Evolutionary conservation across 2,113 vertebrate species (phyloP).

Genomic region (Sorex fumeus): DNA sequence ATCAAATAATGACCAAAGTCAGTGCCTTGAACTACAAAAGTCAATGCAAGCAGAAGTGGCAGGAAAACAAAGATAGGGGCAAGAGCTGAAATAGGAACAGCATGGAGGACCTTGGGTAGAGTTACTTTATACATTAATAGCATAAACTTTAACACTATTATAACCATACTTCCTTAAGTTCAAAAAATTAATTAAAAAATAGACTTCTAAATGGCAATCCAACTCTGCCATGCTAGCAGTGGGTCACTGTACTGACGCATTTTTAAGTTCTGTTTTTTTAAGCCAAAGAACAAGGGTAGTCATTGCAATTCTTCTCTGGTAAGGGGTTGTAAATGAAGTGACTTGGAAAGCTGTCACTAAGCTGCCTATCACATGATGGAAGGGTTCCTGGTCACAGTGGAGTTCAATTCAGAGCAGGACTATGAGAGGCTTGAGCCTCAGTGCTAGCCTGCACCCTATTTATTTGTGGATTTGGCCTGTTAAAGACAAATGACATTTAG

Average conservation of each 20-base stretch:
- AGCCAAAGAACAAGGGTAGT: background rate
- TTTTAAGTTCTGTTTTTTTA: background rate
- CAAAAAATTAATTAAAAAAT: too few relatives aligned
- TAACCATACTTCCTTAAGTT: too few relatives aligned
- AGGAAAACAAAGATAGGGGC: background rate
- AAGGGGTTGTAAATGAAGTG: background rate
- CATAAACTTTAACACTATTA: too few relatives aligned
- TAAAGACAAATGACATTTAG: slow-evolving; percentile 81
- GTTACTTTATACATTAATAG: too few relatives aligned
- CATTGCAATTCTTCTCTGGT: too few relatives aligned
- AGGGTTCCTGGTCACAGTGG: slow-evolving; percentile 71
- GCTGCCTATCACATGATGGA: slow-evolving; percentile 71
- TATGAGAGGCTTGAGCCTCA: slow-evolving; percentile 69
- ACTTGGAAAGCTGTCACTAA: background rate
- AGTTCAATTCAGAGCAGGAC: slow-evolving; percentile 74
- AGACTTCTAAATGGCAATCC: background rate
- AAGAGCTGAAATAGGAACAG: too few relatives aligned
- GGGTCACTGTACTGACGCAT: background rate
- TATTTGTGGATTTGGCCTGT: slow-evolving; percentile 82
- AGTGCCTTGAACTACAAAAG: background rate
- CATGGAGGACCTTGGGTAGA: too few relatives aligned
- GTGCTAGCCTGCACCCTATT: slow-evolving; percentile 74
- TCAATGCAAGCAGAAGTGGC: background rate
- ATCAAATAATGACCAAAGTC: background rate
- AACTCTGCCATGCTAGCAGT: background rate